Conservation (phyloP, 2,888 invertebrate genomes). For the Tiliacea citrago region DNA sequence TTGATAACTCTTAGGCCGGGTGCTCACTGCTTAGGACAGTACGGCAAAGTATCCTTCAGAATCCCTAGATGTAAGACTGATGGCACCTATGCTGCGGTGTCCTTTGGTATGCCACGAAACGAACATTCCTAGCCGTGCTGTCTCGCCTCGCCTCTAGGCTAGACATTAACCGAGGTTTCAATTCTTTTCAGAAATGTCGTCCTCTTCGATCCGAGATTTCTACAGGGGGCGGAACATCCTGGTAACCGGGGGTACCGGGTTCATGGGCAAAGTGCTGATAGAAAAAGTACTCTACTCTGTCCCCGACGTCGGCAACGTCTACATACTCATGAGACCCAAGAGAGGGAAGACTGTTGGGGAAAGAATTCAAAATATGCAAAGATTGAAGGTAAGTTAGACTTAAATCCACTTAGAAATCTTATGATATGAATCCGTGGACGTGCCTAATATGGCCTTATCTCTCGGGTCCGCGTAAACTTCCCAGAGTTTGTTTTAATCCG, state of each 20-base stretch:
- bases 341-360: constrained; percentile 91
- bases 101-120: too few relatives aligned
- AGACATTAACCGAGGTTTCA: too few relatives aligned
- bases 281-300: constrained; percentile 92
- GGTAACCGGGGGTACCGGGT: constrained; percentile 92
- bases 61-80: too few relatives aligned
- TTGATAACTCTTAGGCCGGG: too few relatives aligned
- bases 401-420: not conserved
- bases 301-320: constrained; percentile 91
- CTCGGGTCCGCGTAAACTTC: not conserved
- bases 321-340: constrained; percentile 92
- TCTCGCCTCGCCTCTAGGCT: not conserved
- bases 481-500: not conserved
- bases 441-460: not conserved
- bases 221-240: constrained; percentile 91
- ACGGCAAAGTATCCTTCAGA: too few relatives aligned
- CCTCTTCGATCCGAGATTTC: constrained; percentile 88
- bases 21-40: too few relatives aligned
- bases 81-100: too few relatives aligned
- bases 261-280: constrained; percentile 92
- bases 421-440: not conserved
- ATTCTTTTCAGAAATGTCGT: constrained; percentile 81
- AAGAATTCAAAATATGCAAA: constrained; percentile 91
- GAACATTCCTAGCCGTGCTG: too few relatives aligned
- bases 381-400: constrained; percentile 82